Conservation (phyloP, 2,797 vertebrate genomes). For the Galagoides demidoff region DNA sequence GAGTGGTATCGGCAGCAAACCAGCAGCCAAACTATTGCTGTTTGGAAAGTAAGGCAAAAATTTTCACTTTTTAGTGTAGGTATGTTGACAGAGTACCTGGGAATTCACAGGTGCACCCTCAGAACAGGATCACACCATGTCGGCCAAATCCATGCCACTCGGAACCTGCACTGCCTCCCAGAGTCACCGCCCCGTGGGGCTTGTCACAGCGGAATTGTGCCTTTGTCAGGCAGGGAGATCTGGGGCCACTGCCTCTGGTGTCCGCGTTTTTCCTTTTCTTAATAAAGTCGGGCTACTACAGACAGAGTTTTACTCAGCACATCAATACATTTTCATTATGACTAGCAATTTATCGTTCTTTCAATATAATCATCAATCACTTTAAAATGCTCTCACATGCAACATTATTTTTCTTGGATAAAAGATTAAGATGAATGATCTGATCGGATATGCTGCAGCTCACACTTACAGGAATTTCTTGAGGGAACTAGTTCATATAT, state of each 20-base stretch:
- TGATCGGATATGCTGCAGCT: constrained; percentile 10
- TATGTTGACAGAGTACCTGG: not conserved
- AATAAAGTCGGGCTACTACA: not conserved
- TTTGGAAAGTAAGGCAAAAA: not conserved
- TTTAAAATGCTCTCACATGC: constrained; percentile 63
- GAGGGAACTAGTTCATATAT: not conserved
- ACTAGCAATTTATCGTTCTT: constrained; percentile 57
- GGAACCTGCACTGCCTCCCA: not conserved
- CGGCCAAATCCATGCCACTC: not conserved
- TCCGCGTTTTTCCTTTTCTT: not conserved
- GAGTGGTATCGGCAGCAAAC: not conserved
- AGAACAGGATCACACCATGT: not conserved
- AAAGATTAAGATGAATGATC: constrained; percentile 70
- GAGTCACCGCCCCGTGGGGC: not conserved
- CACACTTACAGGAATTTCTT: constrained; percentile 51
- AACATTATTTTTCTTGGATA: constrained; percentile 65
- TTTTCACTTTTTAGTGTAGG: not conserved
- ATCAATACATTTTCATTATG: constrained; percentile 66
- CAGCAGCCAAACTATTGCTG: not conserved
- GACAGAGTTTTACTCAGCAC: constrained; percentile 52
- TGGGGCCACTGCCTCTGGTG: not conserved
- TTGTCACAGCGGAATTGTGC: not conserved
- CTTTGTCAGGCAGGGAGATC: not conserved
- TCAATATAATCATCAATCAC: constrained; percentile 62
- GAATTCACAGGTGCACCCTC: not conserved